Conservation (phyloP, 2,797 vertebrate genomes). For the Ctenochaetus hawaiiensis region DNA sequence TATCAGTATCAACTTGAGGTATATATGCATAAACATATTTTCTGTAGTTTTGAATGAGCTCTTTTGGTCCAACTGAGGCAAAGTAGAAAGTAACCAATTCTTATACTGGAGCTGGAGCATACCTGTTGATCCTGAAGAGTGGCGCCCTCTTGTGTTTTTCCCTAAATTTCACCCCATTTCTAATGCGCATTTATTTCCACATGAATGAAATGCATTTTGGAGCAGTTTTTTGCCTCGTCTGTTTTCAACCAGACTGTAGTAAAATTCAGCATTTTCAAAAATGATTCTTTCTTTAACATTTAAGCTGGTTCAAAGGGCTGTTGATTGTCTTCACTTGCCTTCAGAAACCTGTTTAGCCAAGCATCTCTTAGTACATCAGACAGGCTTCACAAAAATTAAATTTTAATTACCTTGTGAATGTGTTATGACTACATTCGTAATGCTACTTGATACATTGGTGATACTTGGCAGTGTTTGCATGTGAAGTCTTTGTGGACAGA, state of each 20-base stretch:
- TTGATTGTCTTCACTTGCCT: not conserved
- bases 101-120: not conserved
- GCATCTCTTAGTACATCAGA: not conserved
- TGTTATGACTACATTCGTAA: not conserved
- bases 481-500: not conserved
- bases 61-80: too few species aligned
- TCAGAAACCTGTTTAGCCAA: too few species aligned
- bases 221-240: too few species aligned
- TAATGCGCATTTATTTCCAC: not conserved
- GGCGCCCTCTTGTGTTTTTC: not conserved
- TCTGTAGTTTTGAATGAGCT: not conserved
- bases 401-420: not conserved
- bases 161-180: not conserved
- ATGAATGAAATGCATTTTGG: not conserved
- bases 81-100: not conserved
- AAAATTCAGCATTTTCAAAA: too few species aligned
- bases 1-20: too few species aligned
- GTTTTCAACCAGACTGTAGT: too few species aligned
- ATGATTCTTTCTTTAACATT: too few species aligned
- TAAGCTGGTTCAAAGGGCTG: too few species aligned
- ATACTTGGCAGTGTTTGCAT: not conserved
- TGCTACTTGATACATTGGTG: not conserved
- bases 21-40: too few species aligned
- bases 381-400: not conserved
- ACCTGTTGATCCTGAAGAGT: conserved; percentile 6